Percentiles rank a stretch among this genome's conserved stretches.
phyloP scores from a whole-genome alignment of 2,797 vertebrate genomes.

The Rhyacichthys aspro region DNA sequence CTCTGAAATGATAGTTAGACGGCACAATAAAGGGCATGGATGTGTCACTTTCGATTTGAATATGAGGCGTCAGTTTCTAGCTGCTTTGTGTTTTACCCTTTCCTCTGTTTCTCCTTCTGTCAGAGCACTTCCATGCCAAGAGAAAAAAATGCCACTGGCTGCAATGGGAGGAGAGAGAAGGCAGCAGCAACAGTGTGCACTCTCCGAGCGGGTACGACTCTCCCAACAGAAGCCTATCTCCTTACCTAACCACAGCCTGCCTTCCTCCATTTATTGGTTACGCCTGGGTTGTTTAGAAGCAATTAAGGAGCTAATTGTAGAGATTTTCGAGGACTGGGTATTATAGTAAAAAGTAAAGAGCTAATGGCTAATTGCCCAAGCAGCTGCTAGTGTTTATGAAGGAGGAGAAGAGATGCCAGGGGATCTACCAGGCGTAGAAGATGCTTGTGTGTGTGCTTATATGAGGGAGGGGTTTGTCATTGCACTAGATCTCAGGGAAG shows the following conservation, averaged over 20 bases:
- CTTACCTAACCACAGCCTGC: constrained; percentile 57
- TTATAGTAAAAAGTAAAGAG: constrained; percentile 82
- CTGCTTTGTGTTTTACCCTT: constrained; percentile 41
- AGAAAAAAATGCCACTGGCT: constrained; percentile 56
- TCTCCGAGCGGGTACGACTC: constrained; percentile 45
- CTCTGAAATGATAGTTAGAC: constrained; percentile 72
- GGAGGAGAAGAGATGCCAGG: constrained; percentile 67
- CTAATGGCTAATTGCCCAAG: constrained; percentile 81
- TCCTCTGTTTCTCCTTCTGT: constrained; percentile 35
- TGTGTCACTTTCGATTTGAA: constrained; percentile 74
- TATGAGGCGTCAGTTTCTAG: constrained; percentile 62
- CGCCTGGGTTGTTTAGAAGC: constrained; percentile 82
- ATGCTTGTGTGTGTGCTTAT: constrained; percentile 27
- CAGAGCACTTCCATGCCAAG: constrained; percentile 36
- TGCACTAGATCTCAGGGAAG: constrained; percentile 58
- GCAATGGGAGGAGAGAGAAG: constrained; percentile 33
- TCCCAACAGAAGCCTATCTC: constrained; percentile 54
- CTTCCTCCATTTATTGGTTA: constrained; percentile 77
- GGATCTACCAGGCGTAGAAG: constrained; percentile 66
- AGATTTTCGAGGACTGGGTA: constrained; percentile 77
- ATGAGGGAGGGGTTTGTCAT: constrained; percentile 38
- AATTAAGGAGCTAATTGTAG: constrained; percentile 85
- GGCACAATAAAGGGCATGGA: constrained; percentile 69
- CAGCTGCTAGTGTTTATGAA: constrained; percentile 84
- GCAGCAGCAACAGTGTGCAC: constrained; percentile 28